Evolutionary conservation across 2,888 invertebrate genomes (phyloP), one percentile per base, ranked within the genome.

Genomic region (Xylophagus ater): DNA sequence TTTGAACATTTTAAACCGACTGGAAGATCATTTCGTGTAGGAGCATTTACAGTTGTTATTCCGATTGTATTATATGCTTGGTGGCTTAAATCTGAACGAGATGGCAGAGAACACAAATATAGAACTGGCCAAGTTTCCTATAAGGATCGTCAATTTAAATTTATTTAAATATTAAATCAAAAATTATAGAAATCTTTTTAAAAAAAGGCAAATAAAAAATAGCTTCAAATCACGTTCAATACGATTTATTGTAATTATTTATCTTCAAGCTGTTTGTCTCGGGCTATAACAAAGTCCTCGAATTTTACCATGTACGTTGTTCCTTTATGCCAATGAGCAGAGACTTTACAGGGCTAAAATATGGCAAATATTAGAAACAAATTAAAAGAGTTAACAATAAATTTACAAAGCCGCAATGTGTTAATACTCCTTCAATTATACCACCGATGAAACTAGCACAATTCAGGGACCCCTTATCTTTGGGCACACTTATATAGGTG

Each of bases 261-360:
- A 49, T 89, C 88, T 67, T 93, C 93, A 45, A 92, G 67, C 52
- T 87, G 84, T 60, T 92, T 93, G 59, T 94, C 93, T 52, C 93
- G 72, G 3, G 81, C 71, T 51, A 93, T 83, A 36, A 94, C 93
- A 21, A 81, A 76, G 58, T 94, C 93, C 51, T 96, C 94, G 66
- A 96, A 94, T 66, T 93, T 92, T 7, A 98, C 92, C 88, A 97
- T 93, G 60, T 96, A 98, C 0, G 97, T 96, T 7, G 97, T 97
- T 26, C 96, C 98, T 63, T 97, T 94, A 63, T 98, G 97, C 94
- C 96, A 97, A 62, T 97, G 96, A 0, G 96, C 94, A 1, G 94
- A 86, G 6, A 98, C 97, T 69, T 96, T 96, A 28, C 93, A 92
- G 3, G 94, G 85, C 96, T 97, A 69, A 44, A 81, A 78, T 28